Evolutionary conservation across 1,140 invertebrate species (phyloP).

Genomic region (Drosophila eugracilis): DNA sequence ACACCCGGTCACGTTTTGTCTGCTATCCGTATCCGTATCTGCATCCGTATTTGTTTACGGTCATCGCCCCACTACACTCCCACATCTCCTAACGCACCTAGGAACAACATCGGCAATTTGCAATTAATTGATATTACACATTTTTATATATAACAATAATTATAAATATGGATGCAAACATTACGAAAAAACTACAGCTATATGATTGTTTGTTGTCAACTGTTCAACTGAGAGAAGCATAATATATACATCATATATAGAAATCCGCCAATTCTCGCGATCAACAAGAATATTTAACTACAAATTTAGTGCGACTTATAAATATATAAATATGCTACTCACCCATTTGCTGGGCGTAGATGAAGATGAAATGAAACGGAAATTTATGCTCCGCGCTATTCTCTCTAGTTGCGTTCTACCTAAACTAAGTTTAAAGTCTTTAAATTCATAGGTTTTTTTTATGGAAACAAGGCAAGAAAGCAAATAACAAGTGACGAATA

Average conservation of each 20-base stretch:
- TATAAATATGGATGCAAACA: constrained; percentile 12
- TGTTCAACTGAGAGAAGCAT: constrained; percentile 7
- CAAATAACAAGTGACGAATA: constrained; percentile 28
- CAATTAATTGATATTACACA: constrained; percentile 33
- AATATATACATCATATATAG: background rate
- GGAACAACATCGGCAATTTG: constrained; percentile 12
- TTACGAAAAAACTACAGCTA: constrained; percentile 5
- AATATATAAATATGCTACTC: constrained; percentile 20
- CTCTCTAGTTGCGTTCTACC: constrained; percentile 47
- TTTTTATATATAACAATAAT: constrained; percentile 23
- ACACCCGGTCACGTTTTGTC: constrained; percentile 10
- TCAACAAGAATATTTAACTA: constrained; percentile 18
- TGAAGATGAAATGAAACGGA: constrained; percentile 5
- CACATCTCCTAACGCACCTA: background rate
- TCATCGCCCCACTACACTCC: background rate
- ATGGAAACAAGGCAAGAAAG: constrained; percentile 21
- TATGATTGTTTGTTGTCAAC: constrained; percentile 19
- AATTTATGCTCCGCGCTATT: constrained; percentile 7
- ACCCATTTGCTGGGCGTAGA: constrained; percentile 4
- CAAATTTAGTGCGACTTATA: too few species aligned
- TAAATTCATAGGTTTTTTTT: constrained; percentile 32
- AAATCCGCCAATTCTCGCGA: constrained; percentile 11
- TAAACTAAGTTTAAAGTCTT: constrained; percentile 42
- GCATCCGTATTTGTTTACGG: constrained; percentile 9
- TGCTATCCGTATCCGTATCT: background rate